These are phyloP conservation scores for Hymenopus coronatus DNA, from an alignment of 2,888 invertebrate species.

Conservation along the genomic window DNA sequence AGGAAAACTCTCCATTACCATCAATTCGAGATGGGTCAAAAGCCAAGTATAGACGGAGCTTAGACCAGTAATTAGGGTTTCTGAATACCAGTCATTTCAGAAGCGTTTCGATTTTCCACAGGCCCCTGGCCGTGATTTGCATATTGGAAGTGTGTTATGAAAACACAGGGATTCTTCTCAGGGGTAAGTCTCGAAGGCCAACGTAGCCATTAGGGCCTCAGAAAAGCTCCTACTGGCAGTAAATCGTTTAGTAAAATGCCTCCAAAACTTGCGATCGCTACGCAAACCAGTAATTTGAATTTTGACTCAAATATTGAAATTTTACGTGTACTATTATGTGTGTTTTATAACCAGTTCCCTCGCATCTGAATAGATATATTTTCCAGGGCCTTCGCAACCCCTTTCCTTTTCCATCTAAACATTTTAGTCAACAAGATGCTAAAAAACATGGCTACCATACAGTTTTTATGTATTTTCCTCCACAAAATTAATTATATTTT, in stretches of 20 bases:
- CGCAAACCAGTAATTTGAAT: neutral
- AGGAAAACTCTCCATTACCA: neutral
- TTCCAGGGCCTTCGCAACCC: too few relatives aligned
- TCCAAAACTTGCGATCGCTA: neutral
- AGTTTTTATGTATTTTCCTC: too few relatives aligned
- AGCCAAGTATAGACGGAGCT: neutral
- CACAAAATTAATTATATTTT: too few relatives aligned
- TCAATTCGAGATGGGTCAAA: neutral
- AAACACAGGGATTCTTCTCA: neutral
- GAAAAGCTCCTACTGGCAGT: neutral
- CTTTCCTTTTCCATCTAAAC: too few relatives aligned
- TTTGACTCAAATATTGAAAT: neutral
- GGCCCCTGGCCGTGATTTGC: neutral
- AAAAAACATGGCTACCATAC: too few relatives aligned
- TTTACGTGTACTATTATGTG: neutral
- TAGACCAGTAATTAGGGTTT: neutral
- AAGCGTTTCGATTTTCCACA: neutral
- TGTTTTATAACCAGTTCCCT: neutral
- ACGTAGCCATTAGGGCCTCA: neutral
- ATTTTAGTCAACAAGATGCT: too few relatives aligned
- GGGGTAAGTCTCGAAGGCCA: neutral
- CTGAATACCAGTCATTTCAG: neutral
- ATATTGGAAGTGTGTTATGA: slow-evolving; percentile 9
- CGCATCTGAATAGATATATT: too few relatives aligned
- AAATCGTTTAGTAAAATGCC: neutral